These are phyloP conservation scores for Nymphalis polychloros DNA, from an alignment of 2,888 invertebrate genomes.

Conservation along the genomic window DNA sequence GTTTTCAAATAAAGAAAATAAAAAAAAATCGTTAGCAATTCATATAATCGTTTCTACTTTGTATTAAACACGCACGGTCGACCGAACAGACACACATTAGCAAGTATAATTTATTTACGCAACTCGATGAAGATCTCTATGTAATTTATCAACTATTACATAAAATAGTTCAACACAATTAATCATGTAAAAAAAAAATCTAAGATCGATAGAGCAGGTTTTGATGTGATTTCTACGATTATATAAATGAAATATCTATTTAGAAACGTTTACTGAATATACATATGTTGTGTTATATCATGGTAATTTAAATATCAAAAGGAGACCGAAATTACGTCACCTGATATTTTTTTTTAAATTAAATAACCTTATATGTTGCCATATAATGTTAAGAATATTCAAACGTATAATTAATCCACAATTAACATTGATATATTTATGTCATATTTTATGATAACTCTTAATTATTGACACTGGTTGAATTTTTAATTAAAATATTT, in stretches of 20 bases:
- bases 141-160: slow-evolving; percentile 18
- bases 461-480: no score
- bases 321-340: slow-evolving; percentile 1
- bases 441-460: no score
- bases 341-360: slow-evolving; percentile 1
- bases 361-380: neutral
- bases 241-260: slow-evolving; percentile 3
- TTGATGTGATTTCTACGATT: slow-evolving; percentile 16
- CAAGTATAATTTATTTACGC: slow-evolving; percentile 36
- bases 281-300: neutral
- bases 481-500: no score
- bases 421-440: no score
- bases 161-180: neutral
- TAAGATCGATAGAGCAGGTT: slow-evolving; percentile 10
- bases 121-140: slow-evolving; percentile 25
- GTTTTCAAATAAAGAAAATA: neutral
- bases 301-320: neutral
- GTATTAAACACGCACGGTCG: slow-evolving; percentile 17
- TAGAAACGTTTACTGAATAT: neutral
- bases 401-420: no score
- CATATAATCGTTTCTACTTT: slow-evolving; percentile 6
- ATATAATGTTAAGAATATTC: no score
- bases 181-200: neutral
- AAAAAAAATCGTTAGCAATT: neutral
- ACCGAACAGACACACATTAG: slow-evolving; percentile 28